Percentiles rank a stretch among this genome's conserved stretches.
phyloP scores from a whole-genome alignment of 2,888 invertebrate genomes.

The Halictus quadricinctus region DNA sequence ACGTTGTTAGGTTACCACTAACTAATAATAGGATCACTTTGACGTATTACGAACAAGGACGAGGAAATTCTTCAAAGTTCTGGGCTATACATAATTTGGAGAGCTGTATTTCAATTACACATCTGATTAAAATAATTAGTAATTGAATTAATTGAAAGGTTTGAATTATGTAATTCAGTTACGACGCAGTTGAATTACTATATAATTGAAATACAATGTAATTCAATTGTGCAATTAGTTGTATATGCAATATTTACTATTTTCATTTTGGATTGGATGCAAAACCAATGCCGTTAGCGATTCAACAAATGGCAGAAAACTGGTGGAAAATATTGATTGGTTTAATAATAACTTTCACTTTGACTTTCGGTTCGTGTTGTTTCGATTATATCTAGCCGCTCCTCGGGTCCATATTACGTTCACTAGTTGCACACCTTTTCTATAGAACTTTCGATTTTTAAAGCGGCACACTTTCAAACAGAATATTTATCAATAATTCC shows the following conservation, averaged over 20 bases:
- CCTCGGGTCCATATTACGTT: slow-evolving; percentile 23
- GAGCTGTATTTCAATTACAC: too few species aligned
- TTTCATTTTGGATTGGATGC: not conserved
- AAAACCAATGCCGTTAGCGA: not conserved
- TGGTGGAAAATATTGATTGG: slow-evolving; percentile 16
- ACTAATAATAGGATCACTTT: too few species aligned
- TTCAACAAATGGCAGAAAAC: not conserved
- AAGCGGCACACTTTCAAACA: not conserved
- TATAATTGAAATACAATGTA: too few species aligned
- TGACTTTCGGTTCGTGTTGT: slow-evolving; percentile 49
- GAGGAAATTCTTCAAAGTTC: too few species aligned
- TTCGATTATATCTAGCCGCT: slow-evolving; percentile 29
- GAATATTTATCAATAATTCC: not conserved
- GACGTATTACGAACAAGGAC: too few species aligned
- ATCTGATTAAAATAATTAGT: too few species aligned
- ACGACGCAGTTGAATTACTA: too few species aligned
- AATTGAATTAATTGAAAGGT: too few species aligned
- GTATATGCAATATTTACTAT: not conserved
- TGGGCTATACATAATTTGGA: too few species aligned
- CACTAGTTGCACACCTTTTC: slow-evolving; percentile 20
- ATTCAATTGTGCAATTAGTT: too few species aligned
- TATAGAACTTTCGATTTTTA: slow-evolving; percentile 33
- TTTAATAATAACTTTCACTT: slow-evolving; percentile 55
- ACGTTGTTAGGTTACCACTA: too few species aligned
- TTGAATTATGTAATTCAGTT: too few species aligned